Base-by-base conservation (phyloP, 2,888 invertebrate genomes). In the Sesamia inferens region DNA sequence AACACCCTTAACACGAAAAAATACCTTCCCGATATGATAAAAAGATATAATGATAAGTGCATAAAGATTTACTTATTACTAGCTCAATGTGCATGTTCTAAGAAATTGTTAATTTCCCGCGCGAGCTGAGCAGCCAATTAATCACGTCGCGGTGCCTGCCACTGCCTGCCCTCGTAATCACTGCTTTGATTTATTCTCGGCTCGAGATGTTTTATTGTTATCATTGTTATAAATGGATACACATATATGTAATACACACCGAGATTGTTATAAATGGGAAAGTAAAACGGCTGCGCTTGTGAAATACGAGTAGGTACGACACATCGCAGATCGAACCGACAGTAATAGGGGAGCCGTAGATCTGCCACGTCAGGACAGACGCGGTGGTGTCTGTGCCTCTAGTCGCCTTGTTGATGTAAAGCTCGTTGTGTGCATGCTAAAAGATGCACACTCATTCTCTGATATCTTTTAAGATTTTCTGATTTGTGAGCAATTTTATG, bases 111-210 rank as follows among this genome's bases (percentile, higher is more conserved):
- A 51, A 68, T 68, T 68, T 59, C 13, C 73, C 65, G 69, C 69
- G 57, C 31, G 58, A 80, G 70, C n/a, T 54, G 51, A 54, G 69
- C 39, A 16, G 22, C 16, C 61, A 66, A 68, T 70, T 70, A 68
- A 65, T 68, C 61, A 24, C 63, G 22, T 22, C 55, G 51, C 24
- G 57, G 57, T 24, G 69, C 47, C 63, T 59, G 69, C 51, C 13
- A 5, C 13, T 24, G 69, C 39, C 63, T 59, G 69, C 51, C n/a
- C 16, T 11, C 5, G 31, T 71, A 51, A 62, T 73, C 48, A 57
- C 51, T 22, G 61, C 54, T 44, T 8, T 54, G 44, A 79, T 71
- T 67, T 58, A 58, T 78, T 47, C 19, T 62, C 57, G 16, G 8
- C 57, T 63, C 62, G 47, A 48, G n/a, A n/a, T 11, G 66, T 51